A percentile compares a stretch with the other conserved stretches of the same genome.
Evolutionary conservation across 92 coral and sea anemone species (phyloP).

Genomic region (Palythoa grandiflora): DNA sequence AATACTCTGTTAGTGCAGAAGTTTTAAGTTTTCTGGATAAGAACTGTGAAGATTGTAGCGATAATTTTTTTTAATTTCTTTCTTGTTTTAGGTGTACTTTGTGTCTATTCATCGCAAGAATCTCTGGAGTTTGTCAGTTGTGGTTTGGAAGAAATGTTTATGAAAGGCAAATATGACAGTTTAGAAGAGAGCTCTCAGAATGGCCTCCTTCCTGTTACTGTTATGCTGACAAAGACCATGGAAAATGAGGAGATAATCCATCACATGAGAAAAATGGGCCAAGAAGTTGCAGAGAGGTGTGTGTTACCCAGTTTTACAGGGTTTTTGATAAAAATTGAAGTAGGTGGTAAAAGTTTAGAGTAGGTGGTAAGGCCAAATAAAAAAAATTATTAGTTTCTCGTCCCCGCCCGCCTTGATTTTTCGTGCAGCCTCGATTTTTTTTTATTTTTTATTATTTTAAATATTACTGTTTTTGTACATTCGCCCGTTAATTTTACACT

Average conservation of each 20-base stretch:
- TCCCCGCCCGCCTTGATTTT: too few relatives aligned
- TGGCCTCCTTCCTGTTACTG: conserved; percentile 68
- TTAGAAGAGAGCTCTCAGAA: conserved; percentile 79
- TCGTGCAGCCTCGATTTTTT: too few relatives aligned
- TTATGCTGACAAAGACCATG: conserved; percentile 87
- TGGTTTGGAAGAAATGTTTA: conserved; percentile 75
- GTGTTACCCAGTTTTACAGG: too few relatives aligned
- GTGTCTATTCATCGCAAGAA: conserved; percentile 87
- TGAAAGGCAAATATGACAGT: conserved; percentile 79
- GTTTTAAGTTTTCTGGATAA: neutral
- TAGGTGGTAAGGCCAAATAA: too few relatives aligned
- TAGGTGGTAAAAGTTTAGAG: too few relatives aligned
- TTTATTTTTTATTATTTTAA: too few relatives aligned
- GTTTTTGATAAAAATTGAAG: too few relatives aligned
- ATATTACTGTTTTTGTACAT: too few relatives aligned
- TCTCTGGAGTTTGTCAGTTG: conserved; percentile 82
- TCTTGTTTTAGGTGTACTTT: conserved; percentile 75
- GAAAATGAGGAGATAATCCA: conserved; percentile 81
- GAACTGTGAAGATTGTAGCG: neutral
- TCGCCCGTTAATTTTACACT: too few relatives aligned
- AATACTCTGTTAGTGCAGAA: too few relatives aligned
- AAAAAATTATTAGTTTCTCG: too few relatives aligned
- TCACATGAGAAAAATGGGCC: conserved; percentile 81
- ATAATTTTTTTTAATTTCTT: neutral
- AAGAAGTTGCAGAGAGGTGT: conserved; percentile 88